These are phyloP conservation scores for Alethe diademata DNA, from an alignment of 2,113 vertebrate genomes.

Conservation along the genomic window DNA sequence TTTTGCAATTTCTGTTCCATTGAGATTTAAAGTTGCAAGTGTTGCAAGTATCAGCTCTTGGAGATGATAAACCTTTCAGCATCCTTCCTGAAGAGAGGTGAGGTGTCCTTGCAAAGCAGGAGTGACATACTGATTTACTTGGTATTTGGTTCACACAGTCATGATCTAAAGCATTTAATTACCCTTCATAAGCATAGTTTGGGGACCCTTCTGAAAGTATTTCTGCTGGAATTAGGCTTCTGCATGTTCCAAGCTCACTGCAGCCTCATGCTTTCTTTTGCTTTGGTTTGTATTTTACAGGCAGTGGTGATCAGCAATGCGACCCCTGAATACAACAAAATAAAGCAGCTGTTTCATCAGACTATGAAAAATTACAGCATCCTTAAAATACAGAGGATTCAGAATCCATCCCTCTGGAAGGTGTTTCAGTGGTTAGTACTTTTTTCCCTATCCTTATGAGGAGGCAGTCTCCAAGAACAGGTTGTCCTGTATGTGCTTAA, in stretches of 20 bases:
- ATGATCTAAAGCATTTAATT: neutral
- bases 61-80: neutral
- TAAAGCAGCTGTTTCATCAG: constrained; percentile 70
- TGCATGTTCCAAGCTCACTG: rapidly evolving
- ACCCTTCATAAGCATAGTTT: neutral
- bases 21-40: neutral
- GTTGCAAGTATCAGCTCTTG: neutral
- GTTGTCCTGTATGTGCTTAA: neutral
- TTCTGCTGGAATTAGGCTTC: neutral
- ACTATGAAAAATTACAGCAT: constrained; percentile 79
- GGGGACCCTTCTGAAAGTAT: neutral
- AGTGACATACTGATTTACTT: neutral
- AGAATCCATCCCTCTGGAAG: constrained; percentile 83
- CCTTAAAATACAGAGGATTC: constrained; percentile 79
- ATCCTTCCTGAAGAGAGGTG: neutral
- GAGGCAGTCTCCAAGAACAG: neutral
- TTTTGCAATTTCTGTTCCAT: neutral
- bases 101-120: neutral
- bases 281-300: constrained; percentile 62
- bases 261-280: neutral
- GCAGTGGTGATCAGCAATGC: constrained; percentile 56
- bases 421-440: constrained; percentile 85
- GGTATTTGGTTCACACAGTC: neutral
- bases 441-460: neutral
- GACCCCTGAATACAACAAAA: constrained; percentile 55